Conservation (phyloP, 2,888 invertebrate species). For the Drosophila maculinotata region DNA sequence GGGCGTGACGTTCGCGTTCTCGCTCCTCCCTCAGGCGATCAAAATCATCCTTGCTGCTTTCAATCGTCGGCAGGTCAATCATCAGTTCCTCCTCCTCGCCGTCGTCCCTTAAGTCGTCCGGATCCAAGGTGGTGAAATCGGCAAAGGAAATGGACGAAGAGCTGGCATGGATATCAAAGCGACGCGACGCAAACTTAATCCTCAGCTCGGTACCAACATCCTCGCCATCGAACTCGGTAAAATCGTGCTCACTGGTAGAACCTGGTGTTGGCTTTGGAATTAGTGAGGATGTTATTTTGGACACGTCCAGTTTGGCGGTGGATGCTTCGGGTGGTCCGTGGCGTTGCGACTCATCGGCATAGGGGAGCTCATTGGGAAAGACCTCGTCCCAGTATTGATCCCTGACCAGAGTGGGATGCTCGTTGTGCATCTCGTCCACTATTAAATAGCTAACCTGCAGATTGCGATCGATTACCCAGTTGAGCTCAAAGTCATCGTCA, state of each 20-base stretch:
- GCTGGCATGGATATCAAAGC: conserved; percentile 41
- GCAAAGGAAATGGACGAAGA: conserved; percentile 41
- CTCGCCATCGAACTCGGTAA: conserved; percentile 47
- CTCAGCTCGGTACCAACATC: conserved; percentile 43
- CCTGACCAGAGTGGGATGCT: conserved; percentile 93
- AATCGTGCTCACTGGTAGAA: conserved; percentile 28
- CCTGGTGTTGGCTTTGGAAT: neutral
- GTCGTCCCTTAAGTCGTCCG: neutral
- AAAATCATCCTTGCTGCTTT: conserved; percentile 88
- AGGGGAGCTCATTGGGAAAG: conserved; percentile 92
- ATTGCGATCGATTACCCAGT: conserved; percentile 86
- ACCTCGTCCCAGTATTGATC: conserved; percentile 97
- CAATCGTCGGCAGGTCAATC: neutral
- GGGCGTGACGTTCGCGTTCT: conserved; percentile 88
- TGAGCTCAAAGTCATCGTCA: conserved; percentile 92
- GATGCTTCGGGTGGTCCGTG: conserved; percentile 94
- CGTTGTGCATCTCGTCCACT: conserved; percentile 97
- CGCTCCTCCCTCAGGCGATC: conserved; percentile 88
- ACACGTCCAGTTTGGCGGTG: conserved; percentile 89
- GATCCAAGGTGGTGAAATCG: conserved; percentile 6
- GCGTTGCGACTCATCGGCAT: conserved; percentile 89
- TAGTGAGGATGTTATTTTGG: conserved; percentile 35
- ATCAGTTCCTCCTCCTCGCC: conserved; percentile 18
- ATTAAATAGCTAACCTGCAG: conserved; percentile 93
- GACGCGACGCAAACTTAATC: conserved; percentile 53